Evolutionary conservation across 2,888 invertebrate genomes (phyloP).

Genomic region (Torymus auratus): DNA sequence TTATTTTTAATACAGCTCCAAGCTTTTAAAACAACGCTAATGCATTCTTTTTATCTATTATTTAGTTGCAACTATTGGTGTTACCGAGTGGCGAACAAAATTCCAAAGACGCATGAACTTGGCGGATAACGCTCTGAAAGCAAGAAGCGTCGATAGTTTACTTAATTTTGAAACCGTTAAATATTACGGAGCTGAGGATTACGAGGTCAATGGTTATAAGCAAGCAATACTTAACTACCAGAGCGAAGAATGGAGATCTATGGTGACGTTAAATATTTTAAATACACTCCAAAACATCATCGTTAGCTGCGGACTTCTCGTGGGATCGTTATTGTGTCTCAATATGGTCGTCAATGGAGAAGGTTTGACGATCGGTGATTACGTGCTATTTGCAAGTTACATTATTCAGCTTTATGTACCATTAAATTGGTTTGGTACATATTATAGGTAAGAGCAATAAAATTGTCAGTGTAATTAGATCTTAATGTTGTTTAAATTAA

Average conservation of each 20-base stretch:
- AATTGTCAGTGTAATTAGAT: neutral
- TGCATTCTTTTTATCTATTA: slow-evolving; percentile 29
- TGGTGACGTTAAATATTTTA: slow-evolving; percentile 90
- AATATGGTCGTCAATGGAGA: slow-evolving; percentile 85
- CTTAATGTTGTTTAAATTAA: slow-evolving; percentile 4
- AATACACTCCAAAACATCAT: slow-evolving; percentile 95
- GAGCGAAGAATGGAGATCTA: slow-evolving; percentile 93
- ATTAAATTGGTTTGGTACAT: slow-evolving; percentile 98
- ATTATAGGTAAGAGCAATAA: slow-evolving; percentile 86
- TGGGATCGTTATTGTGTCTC: slow-evolving; percentile 92
- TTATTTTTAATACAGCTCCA: slow-evolving; percentile 7
- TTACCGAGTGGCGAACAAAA: slow-evolving; percentile 99
- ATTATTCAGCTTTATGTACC: slow-evolving; percentile 96
- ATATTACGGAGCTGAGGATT: slow-evolving; percentile 96
- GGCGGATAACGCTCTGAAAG: slow-evolving; percentile 94
- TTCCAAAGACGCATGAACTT: slow-evolving; percentile 95
- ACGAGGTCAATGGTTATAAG: slow-evolving; percentile 91
- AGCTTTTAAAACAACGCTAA: too few species aligned
- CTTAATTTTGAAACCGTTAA: slow-evolving; percentile 99
- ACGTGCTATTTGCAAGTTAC: slow-evolving; percentile 96
- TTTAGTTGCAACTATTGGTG: slow-evolving; percentile 87
- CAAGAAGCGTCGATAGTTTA: slow-evolving; percentile 95
- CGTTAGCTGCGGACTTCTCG: slow-evolving; percentile 89
- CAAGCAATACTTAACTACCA: slow-evolving; percentile 92
- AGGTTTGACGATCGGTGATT: slow-evolving; percentile 93